Evolutionary conservation across 2,888 invertebrate species (phyloP).

Genomic region (Macroteleia sp.): DNA sequence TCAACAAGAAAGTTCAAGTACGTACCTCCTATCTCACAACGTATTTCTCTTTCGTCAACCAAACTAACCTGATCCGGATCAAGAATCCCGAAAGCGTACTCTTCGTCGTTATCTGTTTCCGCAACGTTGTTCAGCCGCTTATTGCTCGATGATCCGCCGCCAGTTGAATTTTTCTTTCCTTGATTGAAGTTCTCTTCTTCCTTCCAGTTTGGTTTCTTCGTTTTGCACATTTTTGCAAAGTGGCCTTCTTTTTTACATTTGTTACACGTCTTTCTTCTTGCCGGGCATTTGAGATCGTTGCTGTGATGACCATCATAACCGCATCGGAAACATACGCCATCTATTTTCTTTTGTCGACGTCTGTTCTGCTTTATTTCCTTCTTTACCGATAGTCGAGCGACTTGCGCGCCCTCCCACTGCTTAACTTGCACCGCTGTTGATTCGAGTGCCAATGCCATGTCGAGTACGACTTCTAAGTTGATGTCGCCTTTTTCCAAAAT

Average conservation of each 20-base stretch:
- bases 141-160: too few species aligned
- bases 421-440: background rate
- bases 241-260: constrained; percentile 66
- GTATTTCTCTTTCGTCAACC: too few species aligned
- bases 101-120: too few species aligned
- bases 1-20: constrained; percentile 62
- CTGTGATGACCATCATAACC: constrained; percentile 10
- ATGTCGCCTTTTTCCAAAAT: constrained; percentile 48
- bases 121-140: too few species aligned
- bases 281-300: constrained; percentile 62
- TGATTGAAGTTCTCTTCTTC: too few species aligned
- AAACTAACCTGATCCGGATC: too few species aligned
- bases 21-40: constrained; percentile 57
- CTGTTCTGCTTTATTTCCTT: too few species aligned
- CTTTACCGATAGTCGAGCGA: background rate
- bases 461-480: background rate
- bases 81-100: too few species aligned
- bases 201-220: too few species aligned
- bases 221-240: too few species aligned
- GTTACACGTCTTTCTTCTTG: constrained; percentile 60
- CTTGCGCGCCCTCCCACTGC: background rate
- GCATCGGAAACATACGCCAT: constrained; percentile 12
- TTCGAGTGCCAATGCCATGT: constrained; percentile 15
- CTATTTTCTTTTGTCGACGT: background rate
- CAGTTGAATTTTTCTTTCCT: too few species aligned